phyloP scores from a whole-genome alignment of 2,888 invertebrate genomes.

The Diadromus collaris region DNA sequence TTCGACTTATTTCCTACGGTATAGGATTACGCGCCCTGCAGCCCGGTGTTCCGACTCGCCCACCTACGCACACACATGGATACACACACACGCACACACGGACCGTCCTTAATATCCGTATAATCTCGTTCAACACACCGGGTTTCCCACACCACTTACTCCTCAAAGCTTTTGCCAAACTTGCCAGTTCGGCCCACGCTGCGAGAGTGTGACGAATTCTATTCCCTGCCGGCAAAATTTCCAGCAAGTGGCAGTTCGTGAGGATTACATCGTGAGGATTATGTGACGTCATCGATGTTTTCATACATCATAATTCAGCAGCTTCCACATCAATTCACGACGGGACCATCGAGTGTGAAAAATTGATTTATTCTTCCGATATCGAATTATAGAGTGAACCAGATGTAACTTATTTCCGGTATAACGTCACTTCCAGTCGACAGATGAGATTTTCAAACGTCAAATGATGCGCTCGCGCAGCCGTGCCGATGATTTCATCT shows the following conservation, averaged over 20 bases:
- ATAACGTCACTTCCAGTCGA: background rate
- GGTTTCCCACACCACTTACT: constrained; percentile 29
- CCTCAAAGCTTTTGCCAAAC: constrained; percentile 51
- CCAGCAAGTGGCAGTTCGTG: constrained; percentile 40
- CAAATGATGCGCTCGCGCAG: too few species aligned
- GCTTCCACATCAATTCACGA: background rate
- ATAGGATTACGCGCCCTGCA: constrained; percentile 32
- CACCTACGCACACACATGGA: background rate
- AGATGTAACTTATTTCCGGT: too few species aligned
- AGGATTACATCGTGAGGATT: constrained; percentile 42
- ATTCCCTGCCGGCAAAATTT: constrained; percentile 49
- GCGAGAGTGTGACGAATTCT: constrained; percentile 56
- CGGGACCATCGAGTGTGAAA: background rate
- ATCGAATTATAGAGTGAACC: background rate
- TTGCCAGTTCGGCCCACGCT: constrained; percentile 28
- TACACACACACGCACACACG: constrained; percentile 4
- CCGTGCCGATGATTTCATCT: too few species aligned
- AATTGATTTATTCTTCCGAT: background rate
- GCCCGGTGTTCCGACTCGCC: constrained; percentile 34
- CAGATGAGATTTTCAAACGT: background rate
- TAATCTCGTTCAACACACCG: constrained; percentile 60
- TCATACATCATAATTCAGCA: constrained; percentile 6
- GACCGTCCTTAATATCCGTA: constrained; percentile 53
- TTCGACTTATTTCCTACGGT: constrained; percentile 60
- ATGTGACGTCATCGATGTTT: constrained; percentile 33